phyloP scores from a whole-genome alignment of 1,140 invertebrate genomes.

The Pristionchus pacificus region DNA sequence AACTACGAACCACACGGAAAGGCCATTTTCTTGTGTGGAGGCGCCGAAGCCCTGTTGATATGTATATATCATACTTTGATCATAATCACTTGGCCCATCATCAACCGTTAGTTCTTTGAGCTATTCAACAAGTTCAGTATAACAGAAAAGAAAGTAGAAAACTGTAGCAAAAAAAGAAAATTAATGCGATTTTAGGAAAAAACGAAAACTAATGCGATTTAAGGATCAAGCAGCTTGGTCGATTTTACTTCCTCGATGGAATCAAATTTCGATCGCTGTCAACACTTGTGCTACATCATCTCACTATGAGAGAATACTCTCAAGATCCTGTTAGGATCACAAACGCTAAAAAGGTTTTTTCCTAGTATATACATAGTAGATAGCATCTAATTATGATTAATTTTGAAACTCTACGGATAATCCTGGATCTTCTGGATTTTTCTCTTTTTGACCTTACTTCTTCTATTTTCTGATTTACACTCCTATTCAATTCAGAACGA shows the following conservation, averaged over 20 bases:
- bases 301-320: background rate
- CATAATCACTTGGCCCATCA: background rate
- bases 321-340: background rate
- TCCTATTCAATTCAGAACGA: background rate
- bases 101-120: background rate
- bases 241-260: background rate
- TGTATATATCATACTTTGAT: background rate
- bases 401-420: no score
- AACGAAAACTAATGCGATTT: background rate
- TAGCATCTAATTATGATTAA: no score
- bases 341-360: background rate
- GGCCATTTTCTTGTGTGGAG: background rate
- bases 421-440: no score
- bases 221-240: background rate
- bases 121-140: no score
- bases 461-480: background rate
- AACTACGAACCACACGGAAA: background rate
- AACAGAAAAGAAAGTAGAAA: no score
- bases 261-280: background rate
- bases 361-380: no score
- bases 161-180: no score
- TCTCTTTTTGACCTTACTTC: no score
- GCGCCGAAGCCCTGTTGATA: background rate
- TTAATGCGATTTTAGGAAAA: background rate
- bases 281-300: background rate